Evolutionary conservation across 2,888 invertebrate genomes (phyloP), one percentile per base, ranked within the genome.

Genomic region (Furcula furcula): DNA sequence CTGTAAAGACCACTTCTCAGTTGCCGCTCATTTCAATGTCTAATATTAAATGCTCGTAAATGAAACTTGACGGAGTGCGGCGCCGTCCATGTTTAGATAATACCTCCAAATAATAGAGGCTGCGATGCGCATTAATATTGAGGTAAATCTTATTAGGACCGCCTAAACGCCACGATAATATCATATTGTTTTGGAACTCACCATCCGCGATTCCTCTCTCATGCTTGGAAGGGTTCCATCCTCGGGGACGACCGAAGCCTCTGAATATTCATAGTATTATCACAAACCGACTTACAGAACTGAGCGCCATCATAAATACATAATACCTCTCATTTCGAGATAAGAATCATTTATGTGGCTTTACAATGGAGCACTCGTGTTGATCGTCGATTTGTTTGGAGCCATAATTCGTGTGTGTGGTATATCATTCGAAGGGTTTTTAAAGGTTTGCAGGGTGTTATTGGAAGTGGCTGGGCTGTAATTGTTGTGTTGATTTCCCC

Each of bases 101-200:
- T 84, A 76, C 81, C 75, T 68, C 64, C 58, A 70, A 82, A 87
- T 86, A 87, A 86, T 84, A 74, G 87, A 84, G 68, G 76, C 84
- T 66, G 56, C 80, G 84, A 81, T 80, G 86, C 84, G 84, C 77
- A 82, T 86, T 84, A 86, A 86, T 85, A 86, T 83, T 86, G 79
- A 86, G 76, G 84, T 77, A 86, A 87, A 88, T 88, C 87, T 87
- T 88, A 87, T 87, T 88, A 88, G 84, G 78, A 76, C 79, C 78
- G 80, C 73, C 78, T 84, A 84, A 85, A 85, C 77, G 76, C 78
- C 62, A 78, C 77, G 87, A 87, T 87, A 85, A 87, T 83, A 87
- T 87, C 87, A 75, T 77, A 86, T 88, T 88, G 87, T 87, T 87
- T 84, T 75, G 83, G 70, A 85, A 78, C 78, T 79, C 80, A 73